Conservation (phyloP, 92 coral and sea anemone species). For the Epizoanthus rinbou region DNA sequence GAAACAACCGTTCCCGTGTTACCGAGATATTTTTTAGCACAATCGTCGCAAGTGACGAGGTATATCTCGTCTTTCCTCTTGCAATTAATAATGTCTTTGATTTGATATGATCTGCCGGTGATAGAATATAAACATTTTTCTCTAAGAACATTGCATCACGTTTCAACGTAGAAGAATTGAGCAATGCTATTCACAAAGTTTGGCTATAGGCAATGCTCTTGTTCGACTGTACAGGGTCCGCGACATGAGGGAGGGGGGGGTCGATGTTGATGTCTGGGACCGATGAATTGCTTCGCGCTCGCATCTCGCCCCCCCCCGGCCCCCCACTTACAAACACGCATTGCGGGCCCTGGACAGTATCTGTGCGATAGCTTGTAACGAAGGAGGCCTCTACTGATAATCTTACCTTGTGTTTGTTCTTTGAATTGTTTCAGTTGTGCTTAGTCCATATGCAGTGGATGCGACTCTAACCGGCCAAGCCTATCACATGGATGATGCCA, state of each 20-base stretch:
- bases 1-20: too few relatives aligned
- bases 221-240: neutral
- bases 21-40: neutral
- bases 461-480: constrained; percentile 90
- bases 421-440: constrained; percentile 48
- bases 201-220: neutral
- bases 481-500: constrained; percentile 74
- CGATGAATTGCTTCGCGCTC: too few relatives aligned
- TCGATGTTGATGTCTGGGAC: too few relatives aligned
- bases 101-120: neutral
- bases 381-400: too few relatives aligned
- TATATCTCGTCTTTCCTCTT: too few relatives aligned
- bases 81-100: neutral
- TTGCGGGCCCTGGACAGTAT: too few relatives aligned
- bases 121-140: neutral
- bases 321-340: too few relatives aligned
- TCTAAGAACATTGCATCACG: neutral
- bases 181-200: neutral
- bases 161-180: too few relatives aligned
- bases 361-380: too few relatives aligned
- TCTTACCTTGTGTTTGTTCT: neutral
- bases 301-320: too few relatives aligned
- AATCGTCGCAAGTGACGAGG: neutral
- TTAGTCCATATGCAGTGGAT: constrained; percentile 88
- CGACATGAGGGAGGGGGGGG: too few relatives aligned